Conservation (phyloP, 2,888 invertebrate species). For the Dolomedes plantarius region DNA sequence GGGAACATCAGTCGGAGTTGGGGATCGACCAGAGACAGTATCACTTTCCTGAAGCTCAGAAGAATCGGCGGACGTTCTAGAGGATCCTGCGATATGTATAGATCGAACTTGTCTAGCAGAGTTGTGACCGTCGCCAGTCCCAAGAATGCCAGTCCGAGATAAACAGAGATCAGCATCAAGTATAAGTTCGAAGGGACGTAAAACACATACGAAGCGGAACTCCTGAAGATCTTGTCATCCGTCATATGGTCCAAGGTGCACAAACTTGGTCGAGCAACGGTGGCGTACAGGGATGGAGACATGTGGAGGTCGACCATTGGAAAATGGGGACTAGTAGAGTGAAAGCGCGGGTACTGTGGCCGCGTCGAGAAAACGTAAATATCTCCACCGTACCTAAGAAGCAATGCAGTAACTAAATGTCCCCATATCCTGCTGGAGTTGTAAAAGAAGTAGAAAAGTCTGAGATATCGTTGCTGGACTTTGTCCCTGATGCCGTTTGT, state of each 20-base stretch:
- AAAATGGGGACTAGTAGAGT: slow-evolving; percentile 39
- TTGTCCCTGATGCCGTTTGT: slow-evolving; percentile 66
- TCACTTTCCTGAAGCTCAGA: slow-evolving; percentile 63
- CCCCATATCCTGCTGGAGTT: slow-evolving; percentile 72
- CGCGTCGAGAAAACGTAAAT: slow-evolving; percentile 59
- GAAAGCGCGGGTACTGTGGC: slow-evolving; percentile 45
- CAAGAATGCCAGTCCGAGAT: slow-evolving; percentile 62
- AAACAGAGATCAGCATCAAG: slow-evolving; percentile 66
- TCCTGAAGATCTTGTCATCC: slow-evolving; percentile 51
- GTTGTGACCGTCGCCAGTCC: slow-evolving; percentile 69
- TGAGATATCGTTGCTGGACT: slow-evolving; percentile 69
- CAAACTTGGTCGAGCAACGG: slow-evolving; percentile 58
- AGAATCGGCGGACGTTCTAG: slow-evolving; percentile 67
- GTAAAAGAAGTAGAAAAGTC: slow-evolving; percentile 71
- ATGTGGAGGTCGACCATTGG: slow-evolving; percentile 52
- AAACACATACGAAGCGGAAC: slow-evolving; percentile 58
- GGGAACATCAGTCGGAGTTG: slow-evolving; percentile 71
- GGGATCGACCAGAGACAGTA: slow-evolving; percentile 52
- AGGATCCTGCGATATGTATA: slow-evolving; percentile 72
- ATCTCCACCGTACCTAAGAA: slow-evolving; percentile 65
- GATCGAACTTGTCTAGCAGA: slow-evolving; percentile 71
- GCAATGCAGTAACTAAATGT: slow-evolving; percentile 53
- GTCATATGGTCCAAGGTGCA: slow-evolving; percentile 61
- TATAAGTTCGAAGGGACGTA: slow-evolving; percentile 67
- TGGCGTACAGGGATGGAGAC: slow-evolving; percentile 61